Percentiles rank a stretch among this genome's conserved stretches.
These are phyloP conservation scores for Chrysina gloriosa DNA, from an alignment of 2,888 invertebrate species.

Conservation along the genomic window DNA sequence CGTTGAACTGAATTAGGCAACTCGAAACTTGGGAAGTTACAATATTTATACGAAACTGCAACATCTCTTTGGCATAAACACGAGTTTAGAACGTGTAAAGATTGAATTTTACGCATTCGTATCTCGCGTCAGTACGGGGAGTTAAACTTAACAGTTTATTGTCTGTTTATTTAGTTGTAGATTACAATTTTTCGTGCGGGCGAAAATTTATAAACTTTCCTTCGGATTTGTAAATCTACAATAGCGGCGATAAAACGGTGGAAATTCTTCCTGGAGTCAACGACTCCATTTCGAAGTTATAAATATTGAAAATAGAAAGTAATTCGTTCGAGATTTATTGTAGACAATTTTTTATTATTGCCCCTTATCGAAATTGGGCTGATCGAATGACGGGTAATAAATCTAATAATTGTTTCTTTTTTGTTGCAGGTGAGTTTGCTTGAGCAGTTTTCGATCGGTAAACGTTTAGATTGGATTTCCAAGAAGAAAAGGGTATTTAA, in stretches of 20 bases:
- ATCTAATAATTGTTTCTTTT: not conserved
- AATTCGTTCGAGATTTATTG: not conserved
- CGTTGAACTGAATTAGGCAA: not conserved
- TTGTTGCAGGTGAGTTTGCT: conserved; percentile 8
- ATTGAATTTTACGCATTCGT: not conserved
- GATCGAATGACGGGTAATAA: no score
- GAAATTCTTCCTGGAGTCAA: conserved; percentile 3
- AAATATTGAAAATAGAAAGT: not conserved
- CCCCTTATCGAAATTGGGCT: no score
- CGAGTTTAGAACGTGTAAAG: conserved; percentile 9
- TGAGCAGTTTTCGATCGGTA: not conserved
- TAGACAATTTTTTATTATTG: not conserved
- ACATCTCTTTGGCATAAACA: conserved; percentile 13
- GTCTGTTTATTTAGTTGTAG: conserved; percentile 13
- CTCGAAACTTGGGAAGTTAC: not conserved
- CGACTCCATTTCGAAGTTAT: not conserved
- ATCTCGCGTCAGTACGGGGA: not conserved
- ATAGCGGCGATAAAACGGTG: not conserved
- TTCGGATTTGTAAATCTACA: not conserved
- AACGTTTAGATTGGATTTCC: not conserved
- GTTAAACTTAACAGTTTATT: conserved; percentile 7
- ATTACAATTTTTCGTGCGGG: not conserved
- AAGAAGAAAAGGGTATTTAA: not conserved
- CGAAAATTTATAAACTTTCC: conserved; percentile 12
- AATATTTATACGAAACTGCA: conserved; percentile 15